These are phyloP conservation scores for Amphimallon solstitiale DNA, from an alignment of 2,888 invertebrate genomes.

Conservation along the genomic window DNA sequence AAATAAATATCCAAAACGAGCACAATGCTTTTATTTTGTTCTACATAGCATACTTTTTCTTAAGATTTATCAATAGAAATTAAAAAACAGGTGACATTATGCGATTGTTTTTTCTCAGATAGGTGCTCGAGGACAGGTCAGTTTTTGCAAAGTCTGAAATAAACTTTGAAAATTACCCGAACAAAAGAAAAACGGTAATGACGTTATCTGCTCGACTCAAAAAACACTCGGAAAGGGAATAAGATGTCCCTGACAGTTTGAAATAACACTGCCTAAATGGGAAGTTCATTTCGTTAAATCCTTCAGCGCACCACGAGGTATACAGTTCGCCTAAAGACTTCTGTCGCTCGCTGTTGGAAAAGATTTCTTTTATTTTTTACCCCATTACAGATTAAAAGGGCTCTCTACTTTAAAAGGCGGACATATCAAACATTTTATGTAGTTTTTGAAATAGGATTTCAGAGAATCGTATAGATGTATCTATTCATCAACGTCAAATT, in stretches of 20 bases:
- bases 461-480: too few species aligned
- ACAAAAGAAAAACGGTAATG: constrained; percentile 28
- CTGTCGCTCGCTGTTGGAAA: neutral
- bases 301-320: constrained; percentile 10
- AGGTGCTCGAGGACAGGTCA: too few species aligned
- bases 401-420: neutral
- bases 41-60: too few species aligned
- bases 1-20: too few species aligned
- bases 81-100: too few species aligned
- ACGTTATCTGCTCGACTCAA: constrained; percentile 33
- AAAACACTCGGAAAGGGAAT: constrained; percentile 22
- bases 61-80: too few species aligned
- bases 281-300: constrained; percentile 40
- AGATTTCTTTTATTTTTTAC: constrained; percentile 1
- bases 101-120: too few species aligned
- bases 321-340: constrained; percentile 6
- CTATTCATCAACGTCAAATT: too few species aligned
- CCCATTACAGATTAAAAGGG: constrained; percentile 25
- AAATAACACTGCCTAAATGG: constrained; percentile 38
- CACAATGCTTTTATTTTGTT: too few species aligned
- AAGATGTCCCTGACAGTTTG: constrained; percentile 38
- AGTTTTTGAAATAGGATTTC: neutral
- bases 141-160: neutral
- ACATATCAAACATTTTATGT: neutral
- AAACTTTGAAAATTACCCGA: constrained; percentile 26